Evolutionary conservation across 2,797 vertebrate species (phyloP), one percentile per base, ranked within the genome.

Genomic region (Cossypha niveicapilla): DNA sequence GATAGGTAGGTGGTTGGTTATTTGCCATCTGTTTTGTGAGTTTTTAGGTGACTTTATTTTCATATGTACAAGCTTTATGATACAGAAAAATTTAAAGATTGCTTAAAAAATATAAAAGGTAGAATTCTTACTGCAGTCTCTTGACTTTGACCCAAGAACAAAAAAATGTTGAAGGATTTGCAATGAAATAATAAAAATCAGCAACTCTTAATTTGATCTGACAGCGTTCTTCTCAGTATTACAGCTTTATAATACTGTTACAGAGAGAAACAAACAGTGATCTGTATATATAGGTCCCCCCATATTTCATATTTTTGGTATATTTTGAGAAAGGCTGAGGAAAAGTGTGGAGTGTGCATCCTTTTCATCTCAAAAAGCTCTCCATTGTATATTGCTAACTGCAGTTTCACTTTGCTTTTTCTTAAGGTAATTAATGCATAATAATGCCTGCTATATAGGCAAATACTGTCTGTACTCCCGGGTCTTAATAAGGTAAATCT

Each of bases 21-120:
- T 93, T 87, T 94, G 81, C 94, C 93, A 90, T 96, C 94, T 95
- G 90, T 76, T 93, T 95, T 82, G 47, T 94, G 74, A 92, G 74
- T 30, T 85, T 90, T 89, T 63, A 81, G 75, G 74, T 77, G 61
- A 63, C 23, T 48, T 90, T 88, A 25, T 37, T 91, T 87, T 94
- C 76, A 19, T 92, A 92, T 89, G 76, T 92, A 76, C 50, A 67
- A 91, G 65, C 30, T 76, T 79, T 77, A 57, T 65, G 32, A 27
- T 44, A 50, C 30, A 65, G 72, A 79, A 87, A 48, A 82, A 82
- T 72, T 54, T 21, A 76, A 88, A 91, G 21, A 11, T 57, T 42
- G 13, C 42, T 84, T 76, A 13, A 67, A 85, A 80, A 62, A 37
- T 61, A 35, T 6, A 48, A 79, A 86, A 82, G 24, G 18, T 51